Percentiles rank a stretch among this genome's conserved stretches.
These are phyloP conservation scores for Panurus biarmicus DNA, from an alignment of 2,113 vertebrate species.

Conservation along the genomic window DNA sequence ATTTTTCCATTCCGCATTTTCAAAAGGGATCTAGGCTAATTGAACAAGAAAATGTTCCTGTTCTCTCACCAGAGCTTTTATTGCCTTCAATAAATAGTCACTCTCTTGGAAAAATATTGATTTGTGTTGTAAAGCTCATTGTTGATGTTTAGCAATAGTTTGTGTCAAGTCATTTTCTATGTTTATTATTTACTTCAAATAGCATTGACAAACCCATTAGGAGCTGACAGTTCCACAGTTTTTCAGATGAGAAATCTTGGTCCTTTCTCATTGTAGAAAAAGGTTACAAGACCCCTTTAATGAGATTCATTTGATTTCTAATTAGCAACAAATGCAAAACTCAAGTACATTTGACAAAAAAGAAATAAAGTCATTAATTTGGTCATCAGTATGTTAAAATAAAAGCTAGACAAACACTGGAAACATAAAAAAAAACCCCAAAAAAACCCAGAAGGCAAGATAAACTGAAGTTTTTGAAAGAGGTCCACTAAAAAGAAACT, in stretches of 20 bases:
- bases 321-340: constrained; percentile 53
- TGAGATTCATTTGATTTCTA: constrained; percentile 53
- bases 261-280: background rate
- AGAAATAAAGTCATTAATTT: constrained; percentile 38
- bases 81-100: background rate
- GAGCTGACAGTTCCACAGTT: background rate
- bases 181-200: constrained; percentile 63
- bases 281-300: constrained; percentile 26
- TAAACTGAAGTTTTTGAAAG: background rate
- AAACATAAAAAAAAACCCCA: background rate
- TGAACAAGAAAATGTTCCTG: background rate
- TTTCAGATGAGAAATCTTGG: constrained; percentile 32
- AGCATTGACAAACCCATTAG: constrained; percentile 40
- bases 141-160: constrained; percentile 19
- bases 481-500: background rate
- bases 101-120: constrained; percentile 39
- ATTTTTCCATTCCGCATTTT: background rate
- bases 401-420: background rate
- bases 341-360: constrained; percentile 53
- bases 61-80: background rate
- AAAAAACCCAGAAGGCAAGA: background rate
- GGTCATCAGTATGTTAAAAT: background rate
- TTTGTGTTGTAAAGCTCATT: background rate
- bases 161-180: constrained; percentile 48
- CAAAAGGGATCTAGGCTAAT: background rate